Conservation (phyloP, 2,888 invertebrate genomes). For the Amphipyra tragopoginis region DNA sequence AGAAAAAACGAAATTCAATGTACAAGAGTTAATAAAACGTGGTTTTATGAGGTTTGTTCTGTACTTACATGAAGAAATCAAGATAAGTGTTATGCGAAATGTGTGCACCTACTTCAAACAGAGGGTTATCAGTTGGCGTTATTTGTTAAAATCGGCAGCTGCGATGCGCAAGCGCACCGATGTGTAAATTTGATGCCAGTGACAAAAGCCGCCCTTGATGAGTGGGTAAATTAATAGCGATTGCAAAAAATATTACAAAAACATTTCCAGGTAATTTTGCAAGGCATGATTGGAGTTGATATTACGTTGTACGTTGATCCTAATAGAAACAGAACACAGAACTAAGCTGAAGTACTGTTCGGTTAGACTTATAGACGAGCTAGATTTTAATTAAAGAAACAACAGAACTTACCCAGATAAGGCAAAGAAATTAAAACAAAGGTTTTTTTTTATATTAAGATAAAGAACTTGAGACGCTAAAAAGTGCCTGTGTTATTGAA, state of each 20-base stretch:
- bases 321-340: too few relatives aligned
- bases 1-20: slow-evolving; percentile 43
- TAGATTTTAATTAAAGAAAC: not conserved
- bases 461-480: not conserved
- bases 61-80: slow-evolving; percentile 53
- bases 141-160: slow-evolving; percentile 85
- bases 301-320: not conserved
- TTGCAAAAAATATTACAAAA: slow-evolving; percentile 53
- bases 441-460: not conserved
- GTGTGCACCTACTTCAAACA: slow-evolving; percentile 60
- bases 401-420: not conserved
- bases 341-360: too few relatives aligned
- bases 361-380: too few relatives aligned
- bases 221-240: slow-evolving; percentile 78
- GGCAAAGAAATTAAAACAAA: not conserved
- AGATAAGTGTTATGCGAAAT: slow-evolving; percentile 58
- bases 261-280: slow-evolving; percentile 22
- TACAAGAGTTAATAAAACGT: slow-evolving; percentile 47
- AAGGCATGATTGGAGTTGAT: slow-evolving; percentile 9
- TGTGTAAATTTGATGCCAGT: slow-evolving; percentile 77
- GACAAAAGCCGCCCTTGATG: slow-evolving; percentile 83
- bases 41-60: slow-evolving; percentile 48
- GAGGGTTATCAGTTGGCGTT: slow-evolving; percentile 76
- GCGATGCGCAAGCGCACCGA: slow-evolving; percentile 73
- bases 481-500: not conserved